A percentile compares a stretch with the other conserved stretches of the same genome.
Evolutionary conservation across 2,113 vertebrate species (phyloP).

Genomic region (Natator depressus): DNA sequence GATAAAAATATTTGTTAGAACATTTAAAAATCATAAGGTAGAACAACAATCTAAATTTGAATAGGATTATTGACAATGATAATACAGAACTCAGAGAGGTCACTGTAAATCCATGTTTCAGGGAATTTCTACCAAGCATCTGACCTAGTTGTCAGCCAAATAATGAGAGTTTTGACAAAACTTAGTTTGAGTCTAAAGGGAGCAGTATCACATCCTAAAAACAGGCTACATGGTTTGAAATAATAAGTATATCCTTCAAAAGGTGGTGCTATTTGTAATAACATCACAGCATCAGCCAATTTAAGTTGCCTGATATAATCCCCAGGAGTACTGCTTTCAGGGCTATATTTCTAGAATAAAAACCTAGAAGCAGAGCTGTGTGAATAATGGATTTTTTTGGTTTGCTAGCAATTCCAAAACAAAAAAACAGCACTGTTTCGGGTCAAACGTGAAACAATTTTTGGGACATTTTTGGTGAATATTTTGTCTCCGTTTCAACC

Average conservation of each 20-base stretch:
- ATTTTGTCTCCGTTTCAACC: too few species aligned
- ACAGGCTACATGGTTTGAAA: fast-evolving
- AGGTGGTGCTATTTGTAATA: neutral
- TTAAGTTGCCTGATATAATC: neutral
- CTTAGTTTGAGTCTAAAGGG: neutral
- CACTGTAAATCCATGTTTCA: neutral
- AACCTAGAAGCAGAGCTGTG: too few species aligned
- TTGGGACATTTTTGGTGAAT: too few species aligned
- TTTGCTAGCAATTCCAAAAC: too few species aligned
- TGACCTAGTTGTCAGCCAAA: neutral
- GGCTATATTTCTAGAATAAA: neutral
- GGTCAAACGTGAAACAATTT: too few species aligned
- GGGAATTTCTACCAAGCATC: neutral
- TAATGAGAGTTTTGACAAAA: neutral
- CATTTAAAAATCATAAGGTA: neutral
- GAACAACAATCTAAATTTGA: neutral
- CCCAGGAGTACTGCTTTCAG: neutral
- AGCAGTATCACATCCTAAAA: neutral
- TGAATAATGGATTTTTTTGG: too few species aligned
- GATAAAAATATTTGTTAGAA: constrained; percentile 64
- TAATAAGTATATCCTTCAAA: neutral
- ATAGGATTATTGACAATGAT: fast-evolving
- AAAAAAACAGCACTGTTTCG: too few species aligned
- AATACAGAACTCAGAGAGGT: neutral
- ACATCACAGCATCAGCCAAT: neutral